These are phyloP conservation scores for Galeruca laticollis DNA, from an alignment of 2,888 invertebrate genomes.

Conservation along the genomic window DNA sequence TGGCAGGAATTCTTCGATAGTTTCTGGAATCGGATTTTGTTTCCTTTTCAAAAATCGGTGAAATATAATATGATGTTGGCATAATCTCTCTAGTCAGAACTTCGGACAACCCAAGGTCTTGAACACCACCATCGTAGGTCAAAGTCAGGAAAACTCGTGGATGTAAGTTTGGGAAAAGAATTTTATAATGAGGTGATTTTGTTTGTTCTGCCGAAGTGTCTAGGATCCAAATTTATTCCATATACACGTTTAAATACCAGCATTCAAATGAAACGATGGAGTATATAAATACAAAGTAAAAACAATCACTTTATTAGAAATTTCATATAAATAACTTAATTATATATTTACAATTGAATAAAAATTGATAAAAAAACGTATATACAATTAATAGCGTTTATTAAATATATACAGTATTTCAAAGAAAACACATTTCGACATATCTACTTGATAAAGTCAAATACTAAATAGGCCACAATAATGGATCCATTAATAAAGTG, in stretches of 20 bases:
- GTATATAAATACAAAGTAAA: constrained; percentile 50
- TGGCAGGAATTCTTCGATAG: too few relatives aligned
- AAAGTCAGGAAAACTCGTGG: too few relatives aligned
- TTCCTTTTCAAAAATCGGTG: too few relatives aligned
- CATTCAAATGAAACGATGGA: background rate
- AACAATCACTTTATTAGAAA: constrained; percentile 61
- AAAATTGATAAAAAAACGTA: constrained; percentile 52
- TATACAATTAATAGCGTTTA: constrained; percentile 50
- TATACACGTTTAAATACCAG: too few relatives aligned
- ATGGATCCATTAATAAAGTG: too few relatives aligned
- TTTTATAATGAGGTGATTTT: background rate
- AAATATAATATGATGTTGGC: too few relatives aligned
- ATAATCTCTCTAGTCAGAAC: too few relatives aligned
- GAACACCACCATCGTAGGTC: too few relatives aligned
- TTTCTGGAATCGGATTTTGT: too few relatives aligned
- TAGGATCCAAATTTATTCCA: background rate
- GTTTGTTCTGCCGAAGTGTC: background rate
- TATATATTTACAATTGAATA: constrained; percentile 53
- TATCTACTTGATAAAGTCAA: background rate
- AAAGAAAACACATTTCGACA: constrained; percentile 8
- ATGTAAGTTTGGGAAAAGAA: background rate
- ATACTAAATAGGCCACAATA: too few relatives aligned
- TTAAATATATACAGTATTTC: constrained; percentile 13
- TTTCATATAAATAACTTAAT: constrained; percentile 59
- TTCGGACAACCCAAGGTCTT: too few relatives aligned